Conservation (phyloP, 30 jellyfish, hydroid and myxozoan species). For the Turritopsis rubra region DNA sequence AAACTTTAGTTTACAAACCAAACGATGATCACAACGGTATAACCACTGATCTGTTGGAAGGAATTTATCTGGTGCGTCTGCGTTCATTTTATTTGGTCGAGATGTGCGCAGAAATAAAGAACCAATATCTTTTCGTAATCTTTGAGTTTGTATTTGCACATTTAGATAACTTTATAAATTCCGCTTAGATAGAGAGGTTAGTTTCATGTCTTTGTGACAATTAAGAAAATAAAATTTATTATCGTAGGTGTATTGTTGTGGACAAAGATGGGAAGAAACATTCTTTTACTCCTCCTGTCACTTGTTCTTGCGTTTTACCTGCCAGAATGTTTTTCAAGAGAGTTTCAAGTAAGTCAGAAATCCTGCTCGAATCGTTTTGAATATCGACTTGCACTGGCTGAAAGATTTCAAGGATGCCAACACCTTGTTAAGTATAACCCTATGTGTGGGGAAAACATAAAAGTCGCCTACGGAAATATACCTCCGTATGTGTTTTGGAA, state of each 20-base stretch:
- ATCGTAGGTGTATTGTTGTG: not conserved
- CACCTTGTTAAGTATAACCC: not conserved
- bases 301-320: not conserved
- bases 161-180: too few relatives aligned
- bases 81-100: not conserved
- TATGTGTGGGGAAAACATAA: slow-evolving; percentile 23
- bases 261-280: not conserved
- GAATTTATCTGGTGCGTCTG: not conserved
- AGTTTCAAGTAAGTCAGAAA: not conserved
- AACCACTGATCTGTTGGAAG: not conserved
- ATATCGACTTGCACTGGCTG: not conserved
- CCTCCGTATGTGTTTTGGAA: slow-evolving; percentile 35
- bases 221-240: too few relatives aligned
- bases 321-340: not conserved
- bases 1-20: not conserved
- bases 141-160: too few relatives aligned
- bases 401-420: not conserved
- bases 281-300: not conserved
- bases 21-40: not conserved
- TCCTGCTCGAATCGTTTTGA: slow-evolving; percentile 23
- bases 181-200: too few relatives aligned
- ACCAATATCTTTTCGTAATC: too few relatives aligned
- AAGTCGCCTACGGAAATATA: slow-evolving; percentile 18
- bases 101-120: too few relatives aligned
- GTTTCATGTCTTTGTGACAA: too few relatives aligned